Evolutionary conservation across 1,140 invertebrate species (phyloP), one percentile per base, ranked within the genome.

Genomic region (Brachionus rubens): DNA sequence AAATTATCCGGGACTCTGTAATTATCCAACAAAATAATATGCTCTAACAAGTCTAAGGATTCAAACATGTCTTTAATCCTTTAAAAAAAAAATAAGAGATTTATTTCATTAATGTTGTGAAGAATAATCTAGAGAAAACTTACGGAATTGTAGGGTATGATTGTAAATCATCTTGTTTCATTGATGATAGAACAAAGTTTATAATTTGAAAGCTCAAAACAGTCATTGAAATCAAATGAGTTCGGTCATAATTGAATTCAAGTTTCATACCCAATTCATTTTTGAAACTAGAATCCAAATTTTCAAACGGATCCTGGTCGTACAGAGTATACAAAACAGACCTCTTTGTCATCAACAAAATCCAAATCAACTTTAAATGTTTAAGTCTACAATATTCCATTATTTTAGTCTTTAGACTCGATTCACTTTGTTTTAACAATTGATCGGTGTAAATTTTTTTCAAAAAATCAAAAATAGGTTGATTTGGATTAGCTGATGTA

Each of bases 51-150:
- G 21, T 65, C 59, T 24, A 65, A 43, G 9, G 36, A 41, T 21
- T 65, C 59, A 24, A 65, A 65, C 21, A 65, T 65, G 16, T 65
- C 59, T 43, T 16, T 65, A 0, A 65, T 10, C 16, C 59, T 65
- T 21, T 16, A 33, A 40, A 19, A 40, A 36, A 36, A 59, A 59
- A 24, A 59, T 12, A 12, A 26, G 33, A 54, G n/a, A 2, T 36
- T 36, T 59, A 19, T 19, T 54, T 54, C 10, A 28, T 26, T 30
- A 1, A 0, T n/a, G 30, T 28, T 36, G 9, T 36, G 3, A 36
- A 36, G 3, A 36, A 30, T 12, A 28, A 28, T 56, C 30, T 30
- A 14, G 52, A 28, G 30, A 30, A 28, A 24, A 26, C 3, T 59
- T 59, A 59, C 54, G 26, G 3, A 3, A 41, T 46, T 43, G 41